These are phyloP conservation scores for Aphodius sticticus DNA, from an alignment of 2,888 invertebrate genomes.

Conservation along the genomic window DNA sequence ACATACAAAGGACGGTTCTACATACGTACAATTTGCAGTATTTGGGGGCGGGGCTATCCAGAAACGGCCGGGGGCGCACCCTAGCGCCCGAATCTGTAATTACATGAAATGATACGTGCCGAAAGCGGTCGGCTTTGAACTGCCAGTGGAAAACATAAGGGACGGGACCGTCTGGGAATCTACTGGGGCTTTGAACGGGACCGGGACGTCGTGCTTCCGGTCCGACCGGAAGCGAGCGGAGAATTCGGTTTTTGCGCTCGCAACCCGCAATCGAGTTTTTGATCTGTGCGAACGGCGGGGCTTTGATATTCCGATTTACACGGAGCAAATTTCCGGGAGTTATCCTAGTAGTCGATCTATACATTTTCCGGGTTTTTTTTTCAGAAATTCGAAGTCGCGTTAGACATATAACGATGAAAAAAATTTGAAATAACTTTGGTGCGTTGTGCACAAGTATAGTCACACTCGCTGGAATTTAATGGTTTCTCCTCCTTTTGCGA, in stretches of 20 bases:
- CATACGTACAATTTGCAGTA: not conserved
- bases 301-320: not conserved
- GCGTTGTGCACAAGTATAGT: too few relatives aligned
- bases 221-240: not conserved
- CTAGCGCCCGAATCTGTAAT: conserved; percentile 24
- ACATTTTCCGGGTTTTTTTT: too few relatives aligned
- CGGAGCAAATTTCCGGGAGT: not conserved
- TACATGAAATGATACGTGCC: conserved; percentile 22
- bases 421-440: too few relatives aligned
- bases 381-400: too few relatives aligned
- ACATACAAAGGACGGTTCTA: not conserved
- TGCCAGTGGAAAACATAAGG: not conserved
- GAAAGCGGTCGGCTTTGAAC: not conserved
- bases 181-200: not conserved
- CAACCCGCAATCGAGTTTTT: not conserved
- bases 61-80: conserved; percentile 6
- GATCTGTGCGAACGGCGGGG: not conserved
- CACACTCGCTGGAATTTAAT: too few relatives aligned
- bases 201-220: not conserved
- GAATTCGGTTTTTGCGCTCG: too few relatives aligned
- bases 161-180: not conserved
- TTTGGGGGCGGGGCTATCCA: not conserved
- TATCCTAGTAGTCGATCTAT: not conserved
- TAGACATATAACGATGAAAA: too few relatives aligned
- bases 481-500: too few relatives aligned